Evolutionary conservation across 2,113 vertebrate species (phyloP), one percentile per base, ranked within the genome.

Genomic region (Xyliphius kryptos): DNA sequence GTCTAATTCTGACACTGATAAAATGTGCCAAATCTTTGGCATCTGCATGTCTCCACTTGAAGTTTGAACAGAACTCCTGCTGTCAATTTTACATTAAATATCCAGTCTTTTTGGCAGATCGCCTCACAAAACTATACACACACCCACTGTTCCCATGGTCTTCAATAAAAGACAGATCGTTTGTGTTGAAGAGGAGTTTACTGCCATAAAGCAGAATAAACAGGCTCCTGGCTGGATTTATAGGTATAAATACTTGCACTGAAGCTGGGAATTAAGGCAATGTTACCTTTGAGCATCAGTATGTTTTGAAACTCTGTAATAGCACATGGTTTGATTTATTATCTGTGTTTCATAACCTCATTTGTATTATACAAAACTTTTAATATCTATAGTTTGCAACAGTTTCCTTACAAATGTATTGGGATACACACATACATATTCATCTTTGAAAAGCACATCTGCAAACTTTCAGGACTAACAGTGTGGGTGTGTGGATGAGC

Each of bases 121-220:
- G 50, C 56, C 64, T 58, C 56, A 49, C 56, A 61, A 46, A 37
- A 62, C 43, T 12, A n/a, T 49, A 55, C 41, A 67, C 64, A 73
- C 64, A 57, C 56, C 67, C 54, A 9, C 9, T 64, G 63, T 56
- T 64, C 40, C 44, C 14, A 15, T 15, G 66, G 63, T 49, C 32
- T 41, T 38, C 14, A 65, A 43, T 56, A 68, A 65, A 64, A 67
- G 54, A 63, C 49, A 51, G 43, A 26, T 53, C 55, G 63, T 67
- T 73, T 63, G 8, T 16, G 15, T 5, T 61, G 22, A 1, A 14
- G 3, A 37, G 52, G 59, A 52, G 44, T 67, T 66, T 57, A 60
- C 50, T 19, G 44, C 13, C 63, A 9, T 63, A 16, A 54, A 54
- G 41, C 41, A 11, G 11, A 58, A 59, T 65, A 36, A 46, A 47